A percentile compares a stretch with the other conserved stretches of the same genome.
These are phyloP conservation scores for Coelinius sp. DNA, from an alignment of 2,888 invertebrate genomes.

Conservation along the genomic window DNA sequence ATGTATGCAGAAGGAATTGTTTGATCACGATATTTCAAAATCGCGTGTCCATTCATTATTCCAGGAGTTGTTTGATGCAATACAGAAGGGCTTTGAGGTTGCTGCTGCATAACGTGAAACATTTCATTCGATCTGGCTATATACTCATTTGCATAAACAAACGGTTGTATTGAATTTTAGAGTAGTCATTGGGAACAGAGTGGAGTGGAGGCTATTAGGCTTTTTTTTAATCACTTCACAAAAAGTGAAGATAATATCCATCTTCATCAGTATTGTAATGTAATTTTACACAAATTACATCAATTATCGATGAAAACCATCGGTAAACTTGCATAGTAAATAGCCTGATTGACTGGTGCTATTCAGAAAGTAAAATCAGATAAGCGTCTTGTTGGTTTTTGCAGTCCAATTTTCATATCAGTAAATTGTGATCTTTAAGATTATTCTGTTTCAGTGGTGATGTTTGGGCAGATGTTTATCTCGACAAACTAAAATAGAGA, in stretches of 20 bases:
- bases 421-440: slow-evolving; percentile 16
- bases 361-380: not conserved
- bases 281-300: no score
- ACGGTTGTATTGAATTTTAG: not conserved
- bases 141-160: slow-evolving; percentile 14
- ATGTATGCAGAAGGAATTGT: not conserved
- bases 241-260: no score
- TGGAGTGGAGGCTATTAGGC: no score
- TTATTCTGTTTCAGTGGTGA: slow-evolving; percentile 23
- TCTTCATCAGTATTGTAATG: no score
- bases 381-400: slow-evolving; percentile 9
- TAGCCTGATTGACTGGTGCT: slow-evolving; percentile 9
- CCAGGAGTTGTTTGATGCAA: slow-evolving; percentile 6
- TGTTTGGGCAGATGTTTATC: slow-evolving; percentile 7
- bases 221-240: no score
- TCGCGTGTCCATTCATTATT: slow-evolving; percentile 16
- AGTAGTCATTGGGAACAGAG: not conserved
- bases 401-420: slow-evolving; percentile 16
- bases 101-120: slow-evolving; percentile 19
- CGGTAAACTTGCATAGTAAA: not conserved
- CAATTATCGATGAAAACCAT: not conserved
- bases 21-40: slow-evolving; percentile 18
- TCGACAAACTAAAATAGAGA: not conserved
- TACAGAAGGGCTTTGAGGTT: not conserved
- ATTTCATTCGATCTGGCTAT: not conserved